Evolutionary conservation across 2,797 vertebrate genomes (phyloP).

Genomic region (Hozukius guyotensis): DNA sequence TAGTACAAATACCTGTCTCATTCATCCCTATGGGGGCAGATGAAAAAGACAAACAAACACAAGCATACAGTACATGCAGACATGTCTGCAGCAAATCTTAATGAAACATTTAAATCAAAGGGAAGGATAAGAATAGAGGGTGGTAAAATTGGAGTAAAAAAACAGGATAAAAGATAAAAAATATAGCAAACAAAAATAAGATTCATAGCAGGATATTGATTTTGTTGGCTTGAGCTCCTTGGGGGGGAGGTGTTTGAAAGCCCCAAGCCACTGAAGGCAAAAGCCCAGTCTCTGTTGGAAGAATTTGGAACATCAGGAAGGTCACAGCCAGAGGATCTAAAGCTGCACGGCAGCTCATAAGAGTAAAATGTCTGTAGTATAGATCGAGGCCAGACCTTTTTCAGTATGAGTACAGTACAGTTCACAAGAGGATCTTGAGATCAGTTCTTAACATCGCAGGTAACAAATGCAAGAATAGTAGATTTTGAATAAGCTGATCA

Average conservation of each 20-base stretch:
- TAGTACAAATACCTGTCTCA: background rate
- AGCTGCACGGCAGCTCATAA: background rate
- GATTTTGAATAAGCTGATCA: background rate
- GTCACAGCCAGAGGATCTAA: constrained; percentile 5
- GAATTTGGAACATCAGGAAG: constrained; percentile 9
- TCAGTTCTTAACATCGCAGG: background rate
- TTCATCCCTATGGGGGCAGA: background rate
- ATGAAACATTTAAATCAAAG: background rate
- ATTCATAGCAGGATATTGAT: background rate
- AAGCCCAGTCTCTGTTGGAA: constrained; percentile 1
- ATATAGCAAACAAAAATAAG: background rate
- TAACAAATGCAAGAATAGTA: background rate
- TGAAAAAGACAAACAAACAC: background rate
- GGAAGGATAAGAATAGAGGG: background rate
- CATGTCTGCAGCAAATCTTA: background rate
- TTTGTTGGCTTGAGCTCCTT: background rate
- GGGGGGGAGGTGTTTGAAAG: background rate
- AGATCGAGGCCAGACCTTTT: background rate
- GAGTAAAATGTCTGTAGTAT: background rate
- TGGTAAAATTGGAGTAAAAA: background rate
- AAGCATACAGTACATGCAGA: background rate
- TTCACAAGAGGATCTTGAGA: background rate
- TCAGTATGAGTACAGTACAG: background rate
- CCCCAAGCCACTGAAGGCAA: background rate
- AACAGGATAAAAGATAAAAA: background rate